Evolutionary conservation across 2,888 invertebrate species (phyloP).

Genomic region (Hydrotaea cyrtoneurina): DNA sequence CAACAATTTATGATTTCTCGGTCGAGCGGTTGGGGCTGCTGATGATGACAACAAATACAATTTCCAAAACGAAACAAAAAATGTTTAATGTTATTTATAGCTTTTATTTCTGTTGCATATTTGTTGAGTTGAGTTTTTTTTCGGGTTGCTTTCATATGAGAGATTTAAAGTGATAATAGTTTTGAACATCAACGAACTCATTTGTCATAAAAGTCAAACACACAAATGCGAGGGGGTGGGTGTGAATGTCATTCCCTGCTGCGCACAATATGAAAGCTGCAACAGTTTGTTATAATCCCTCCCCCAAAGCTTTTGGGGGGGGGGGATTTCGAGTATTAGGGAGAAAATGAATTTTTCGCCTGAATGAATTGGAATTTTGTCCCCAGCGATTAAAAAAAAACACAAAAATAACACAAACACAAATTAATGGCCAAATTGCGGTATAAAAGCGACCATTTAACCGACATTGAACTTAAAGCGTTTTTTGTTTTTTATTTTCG

Average conservation of each 20-base stretch:
- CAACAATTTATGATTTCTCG: conserved; percentile 5
- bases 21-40: background rate
- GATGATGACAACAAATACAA: background rate
- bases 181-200: conserved; percentile 21
- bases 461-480: conserved; percentile 58
- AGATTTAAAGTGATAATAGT: conserved; percentile 33
- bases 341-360: conserved; percentile 11
- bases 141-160: background rate
- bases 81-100: background rate
- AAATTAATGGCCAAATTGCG: conserved; percentile 27
- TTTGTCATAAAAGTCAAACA: background rate
- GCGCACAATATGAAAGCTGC: background rate
- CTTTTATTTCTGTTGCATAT: conserved; percentile 7
- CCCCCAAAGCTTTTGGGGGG: too few species aligned
- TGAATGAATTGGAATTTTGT: conserved; percentile 10
- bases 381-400: too few species aligned
- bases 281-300: too few species aligned
- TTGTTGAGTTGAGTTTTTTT: background rate
- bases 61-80: too few species aligned
- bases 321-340: too few species aligned
- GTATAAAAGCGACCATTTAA: conserved; percentile 2
- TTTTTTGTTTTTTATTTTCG: background rate
- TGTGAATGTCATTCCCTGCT: background rate
- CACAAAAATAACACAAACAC: too few species aligned
- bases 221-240: background rate